Percentiles rank a stretch among this genome's conserved stretches.
phyloP scores from a whole-genome alignment of 1,140 invertebrate species.

The Dendrolimus punctatus region DNA sequence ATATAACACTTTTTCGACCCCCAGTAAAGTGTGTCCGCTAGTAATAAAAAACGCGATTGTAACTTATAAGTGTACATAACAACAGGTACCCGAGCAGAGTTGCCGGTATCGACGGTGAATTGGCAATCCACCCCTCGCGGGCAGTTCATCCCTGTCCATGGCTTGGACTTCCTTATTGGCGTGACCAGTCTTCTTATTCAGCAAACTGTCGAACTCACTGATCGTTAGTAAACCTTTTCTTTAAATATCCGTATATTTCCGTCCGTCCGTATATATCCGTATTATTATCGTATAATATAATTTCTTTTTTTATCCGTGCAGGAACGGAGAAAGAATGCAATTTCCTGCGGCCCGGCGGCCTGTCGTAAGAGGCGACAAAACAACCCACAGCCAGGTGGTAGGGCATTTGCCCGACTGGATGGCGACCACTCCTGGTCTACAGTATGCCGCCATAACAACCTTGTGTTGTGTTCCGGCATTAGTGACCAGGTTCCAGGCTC shows the following conservation, averaged over 20 bases:
- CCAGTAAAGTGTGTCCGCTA: background rate
- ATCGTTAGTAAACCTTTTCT: conserved; percentile 58
- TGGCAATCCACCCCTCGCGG: conserved; percentile 60
- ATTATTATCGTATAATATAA: background rate
- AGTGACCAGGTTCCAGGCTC: too few species aligned
- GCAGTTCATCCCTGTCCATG: conserved; percentile 71
- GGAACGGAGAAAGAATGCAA: too few species aligned
- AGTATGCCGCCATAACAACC: too few species aligned
- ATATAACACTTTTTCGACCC: too few species aligned
- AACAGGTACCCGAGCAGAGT: conserved; percentile 26
- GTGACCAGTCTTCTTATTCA: conserved; percentile 70
- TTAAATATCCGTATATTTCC: conserved; percentile 3
- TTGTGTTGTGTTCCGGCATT: too few species aligned
- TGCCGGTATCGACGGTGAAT: conserved; percentile 71
- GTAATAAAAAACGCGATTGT: background rate
- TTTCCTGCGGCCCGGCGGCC: too few species aligned
- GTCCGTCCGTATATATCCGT: background rate
- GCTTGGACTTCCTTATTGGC: conserved; percentile 73
- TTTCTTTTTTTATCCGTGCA: too few species aligned
- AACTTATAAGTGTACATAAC: background rate
- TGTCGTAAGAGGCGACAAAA: too few species aligned
- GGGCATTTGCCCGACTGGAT: too few species aligned
- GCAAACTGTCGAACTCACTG: conserved; percentile 73
- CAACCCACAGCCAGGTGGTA: too few species aligned
- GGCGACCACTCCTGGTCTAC: too few species aligned